Evolutionary conservation across 2,113 vertebrate genomes (phyloP).

Genomic region (Gobiocypris rarus): DNA sequence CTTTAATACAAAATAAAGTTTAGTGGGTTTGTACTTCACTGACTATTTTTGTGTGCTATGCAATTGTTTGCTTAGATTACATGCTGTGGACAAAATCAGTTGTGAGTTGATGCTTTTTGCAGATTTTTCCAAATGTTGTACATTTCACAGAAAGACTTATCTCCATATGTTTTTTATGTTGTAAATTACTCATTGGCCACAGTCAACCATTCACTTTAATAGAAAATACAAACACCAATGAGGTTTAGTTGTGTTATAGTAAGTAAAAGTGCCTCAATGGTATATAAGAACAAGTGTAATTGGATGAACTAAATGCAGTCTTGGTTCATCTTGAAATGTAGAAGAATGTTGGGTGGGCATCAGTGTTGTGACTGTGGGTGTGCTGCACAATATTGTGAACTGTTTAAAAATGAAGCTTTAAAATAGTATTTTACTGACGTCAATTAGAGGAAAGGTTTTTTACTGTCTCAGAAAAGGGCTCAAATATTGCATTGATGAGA

Average conservation of each 20-base stretch:
- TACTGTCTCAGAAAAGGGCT: constrained; percentile 50
- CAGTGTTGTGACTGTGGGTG: neutral
- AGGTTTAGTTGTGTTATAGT: neutral
- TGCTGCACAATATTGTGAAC: neutral
- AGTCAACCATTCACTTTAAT: neutral
- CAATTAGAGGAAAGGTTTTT: constrained; percentile 52
- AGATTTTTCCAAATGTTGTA: neutral
- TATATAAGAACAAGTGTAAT: constrained; percentile 1
- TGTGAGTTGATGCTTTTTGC: neutral
- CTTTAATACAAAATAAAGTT: neutral
- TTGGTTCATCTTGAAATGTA: neutral
- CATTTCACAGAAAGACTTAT: neutral
- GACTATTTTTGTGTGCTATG: neutral
- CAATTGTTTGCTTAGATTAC: neutral
- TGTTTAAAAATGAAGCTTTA: constrained; percentile 38
- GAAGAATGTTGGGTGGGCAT: no score
- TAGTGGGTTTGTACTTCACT: neutral
- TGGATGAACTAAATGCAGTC: neutral
- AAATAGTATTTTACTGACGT: constrained; percentile 42
- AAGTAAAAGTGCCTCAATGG: neutral
- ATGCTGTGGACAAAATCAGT: neutral
- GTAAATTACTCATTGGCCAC: neutral
- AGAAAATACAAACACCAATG: neutral
- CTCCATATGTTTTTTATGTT: neutral
- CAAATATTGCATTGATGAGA: constrained; percentile 41